These are phyloP conservation scores for Calonectris borealis DNA, from an alignment of 2,113 vertebrate species.

Conservation along the genomic window DNA sequence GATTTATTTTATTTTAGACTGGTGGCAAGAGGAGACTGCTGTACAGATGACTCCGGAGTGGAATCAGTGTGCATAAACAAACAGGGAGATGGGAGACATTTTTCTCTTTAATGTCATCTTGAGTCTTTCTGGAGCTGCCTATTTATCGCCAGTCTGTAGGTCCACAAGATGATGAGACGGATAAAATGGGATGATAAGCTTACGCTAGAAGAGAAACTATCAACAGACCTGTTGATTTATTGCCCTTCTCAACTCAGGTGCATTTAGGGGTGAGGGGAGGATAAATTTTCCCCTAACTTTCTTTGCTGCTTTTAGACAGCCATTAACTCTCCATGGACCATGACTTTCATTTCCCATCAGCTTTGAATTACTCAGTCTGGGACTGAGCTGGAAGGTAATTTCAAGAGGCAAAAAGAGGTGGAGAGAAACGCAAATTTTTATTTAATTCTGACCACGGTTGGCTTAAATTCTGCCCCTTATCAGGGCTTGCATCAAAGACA, in stretches of 20 bases:
- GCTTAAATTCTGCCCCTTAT: conserved; percentile 62
- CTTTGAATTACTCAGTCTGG: conserved; percentile 71
- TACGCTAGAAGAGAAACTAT: conserved; percentile 40
- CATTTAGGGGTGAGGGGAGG: conserved; percentile 52
- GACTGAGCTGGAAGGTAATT: conserved; percentile 66
- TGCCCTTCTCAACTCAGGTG: conserved; percentile 51
- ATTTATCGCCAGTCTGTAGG: conserved; percentile 33
- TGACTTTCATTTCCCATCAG: conserved; percentile 67
- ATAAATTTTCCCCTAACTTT: conserved; percentile 46
- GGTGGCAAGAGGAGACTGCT: background rate
- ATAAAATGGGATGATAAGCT: conserved; percentile 69
- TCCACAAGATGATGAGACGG: conserved; percentile 61
- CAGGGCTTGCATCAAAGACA: conserved; percentile 28
- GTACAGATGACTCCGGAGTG: background rate
- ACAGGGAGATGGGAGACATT: background rate
- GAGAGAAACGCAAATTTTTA: conserved; percentile 2
- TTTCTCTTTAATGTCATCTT: conserved; percentile 37
- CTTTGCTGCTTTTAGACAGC: conserved; percentile 56
- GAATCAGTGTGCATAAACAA: background rate
- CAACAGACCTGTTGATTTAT: conserved; percentile 67
- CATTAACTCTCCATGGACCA: conserved; percentile 62
- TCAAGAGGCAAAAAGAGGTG: conserved; percentile 49
- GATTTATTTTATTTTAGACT: background rate
- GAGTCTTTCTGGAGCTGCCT: conserved; percentile 36
- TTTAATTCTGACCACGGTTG: conserved; percentile 48